These are phyloP conservation scores for Rhipidura dahli DNA, from an alignment of 2,113 vertebrate genomes.

Conservation along the genomic window DNA sequence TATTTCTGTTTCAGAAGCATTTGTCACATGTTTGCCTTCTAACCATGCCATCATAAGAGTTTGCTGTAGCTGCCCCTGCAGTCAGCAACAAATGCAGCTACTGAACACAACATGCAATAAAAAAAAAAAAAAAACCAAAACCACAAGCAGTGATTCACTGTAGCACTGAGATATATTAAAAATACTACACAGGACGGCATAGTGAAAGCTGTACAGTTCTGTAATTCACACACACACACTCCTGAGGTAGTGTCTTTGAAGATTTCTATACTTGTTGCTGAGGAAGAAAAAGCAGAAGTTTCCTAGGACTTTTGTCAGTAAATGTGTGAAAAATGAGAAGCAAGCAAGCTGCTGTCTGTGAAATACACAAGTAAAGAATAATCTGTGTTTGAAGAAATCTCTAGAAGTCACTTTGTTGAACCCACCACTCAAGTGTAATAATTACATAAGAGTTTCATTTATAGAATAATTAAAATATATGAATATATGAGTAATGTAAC, in stretches of 20 bases:
- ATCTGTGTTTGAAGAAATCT: neutral
- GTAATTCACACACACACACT: rapidly evolving
- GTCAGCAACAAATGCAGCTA: rapidly evolving
- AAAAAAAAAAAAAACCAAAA: neutral
- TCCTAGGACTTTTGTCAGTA: neutral
- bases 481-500: neutral
- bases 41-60: neutral
- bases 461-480: neutral
- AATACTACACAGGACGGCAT: neutral
- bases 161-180: neutral
- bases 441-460: neutral
- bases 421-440: neutral
- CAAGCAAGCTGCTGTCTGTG: neutral
- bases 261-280: neutral
- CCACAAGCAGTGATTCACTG: neutral
- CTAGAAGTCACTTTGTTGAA: neutral
- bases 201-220: neutral
- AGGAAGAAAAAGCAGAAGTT: neutral
- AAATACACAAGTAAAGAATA: neutral
- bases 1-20: neutral
- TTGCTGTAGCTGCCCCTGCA: neutral
- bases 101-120: neutral
- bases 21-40: neutral
- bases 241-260: neutral
- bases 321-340: neutral